Conservation (phyloP, 2,888 invertebrate genomes). For the Acanthosoma haemorrhoidale region DNA sequence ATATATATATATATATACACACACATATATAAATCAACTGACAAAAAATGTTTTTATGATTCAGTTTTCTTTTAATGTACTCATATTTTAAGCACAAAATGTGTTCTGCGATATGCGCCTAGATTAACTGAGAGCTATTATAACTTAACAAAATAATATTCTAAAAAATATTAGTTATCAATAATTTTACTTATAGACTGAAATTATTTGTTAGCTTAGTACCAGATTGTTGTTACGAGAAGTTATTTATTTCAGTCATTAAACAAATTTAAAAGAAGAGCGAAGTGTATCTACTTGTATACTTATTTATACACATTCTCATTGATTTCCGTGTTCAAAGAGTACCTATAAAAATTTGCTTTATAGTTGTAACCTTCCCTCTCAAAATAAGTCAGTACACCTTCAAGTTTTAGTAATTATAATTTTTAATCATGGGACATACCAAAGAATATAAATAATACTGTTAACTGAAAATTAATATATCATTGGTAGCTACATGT, state of each 20-base stretch:
- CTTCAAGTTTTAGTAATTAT: not conserved
- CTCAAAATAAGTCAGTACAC: not conserved
- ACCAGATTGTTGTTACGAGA: not conserved
- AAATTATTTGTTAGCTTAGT: conserved; percentile 16
- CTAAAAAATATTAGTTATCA: conserved; percentile 9
- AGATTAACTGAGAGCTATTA: conserved; percentile 16
- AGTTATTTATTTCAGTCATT: not conserved
- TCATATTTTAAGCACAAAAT: conserved; percentile 18
- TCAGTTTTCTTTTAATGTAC: too few relatives aligned
- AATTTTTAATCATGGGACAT: too few relatives aligned
- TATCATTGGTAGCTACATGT: not conserved
- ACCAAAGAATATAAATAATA: too few relatives aligned
- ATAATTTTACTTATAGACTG: conserved; percentile 18
- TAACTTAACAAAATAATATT: not conserved
- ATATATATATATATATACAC: too few relatives aligned
- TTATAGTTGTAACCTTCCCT: not conserved
- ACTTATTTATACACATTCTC: not conserved
- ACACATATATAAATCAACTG: too few relatives aligned
- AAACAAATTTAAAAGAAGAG: too few relatives aligned
- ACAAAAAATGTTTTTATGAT: too few relatives aligned
- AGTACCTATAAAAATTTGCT: not conserved
- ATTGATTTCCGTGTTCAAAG: not conserved
- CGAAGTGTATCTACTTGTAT: too few relatives aligned
- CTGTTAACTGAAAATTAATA: too few relatives aligned
- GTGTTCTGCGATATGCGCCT: conserved; percentile 17